These are phyloP conservation scores for Radopholus similis DNA, from an alignment of 1,140 invertebrate species.

Conservation along the genomic window DNA sequence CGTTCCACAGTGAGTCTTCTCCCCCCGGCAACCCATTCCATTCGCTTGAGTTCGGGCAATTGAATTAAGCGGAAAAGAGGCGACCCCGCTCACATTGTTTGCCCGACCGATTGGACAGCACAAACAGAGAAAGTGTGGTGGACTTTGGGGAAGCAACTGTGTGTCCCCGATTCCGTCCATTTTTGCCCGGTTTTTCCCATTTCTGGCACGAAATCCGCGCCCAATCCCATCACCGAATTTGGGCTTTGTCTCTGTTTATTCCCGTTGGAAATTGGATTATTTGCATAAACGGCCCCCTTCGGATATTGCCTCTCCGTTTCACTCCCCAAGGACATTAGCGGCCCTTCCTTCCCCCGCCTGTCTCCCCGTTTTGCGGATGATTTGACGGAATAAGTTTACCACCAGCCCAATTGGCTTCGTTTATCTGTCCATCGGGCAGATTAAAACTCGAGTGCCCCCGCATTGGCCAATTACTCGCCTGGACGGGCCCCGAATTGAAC, in stretches of 20 bases:
- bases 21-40: no score
- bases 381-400: background rate
- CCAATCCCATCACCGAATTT: background rate
- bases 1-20: no score
- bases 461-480: background rate
- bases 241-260: slow-evolving; percentile 3
- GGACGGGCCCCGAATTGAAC: background rate
- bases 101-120: background rate
- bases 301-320: background rate
- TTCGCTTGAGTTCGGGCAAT: no score
- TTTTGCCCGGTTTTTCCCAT: background rate
- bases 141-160: no score
- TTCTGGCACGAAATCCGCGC: no score
- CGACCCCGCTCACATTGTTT: no score
- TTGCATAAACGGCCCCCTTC: slow-evolving; percentile 15
- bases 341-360: background rate
- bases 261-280: slow-evolving; percentile 17
- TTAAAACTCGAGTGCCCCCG: background rate
- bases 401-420: background rate
- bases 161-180: background rate
- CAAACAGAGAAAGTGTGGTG: no score
- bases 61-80: no score
- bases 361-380: background rate
- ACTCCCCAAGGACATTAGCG: background rate
- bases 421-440: slow-evolving; percentile 1